A percentile compares a stretch with the other conserved stretches of the same genome.
These are phyloP conservation scores for Tympanoctomys barrerae DNA, from an alignment of 2,797 vertebrate genomes.

Conservation along the genomic window DNA sequence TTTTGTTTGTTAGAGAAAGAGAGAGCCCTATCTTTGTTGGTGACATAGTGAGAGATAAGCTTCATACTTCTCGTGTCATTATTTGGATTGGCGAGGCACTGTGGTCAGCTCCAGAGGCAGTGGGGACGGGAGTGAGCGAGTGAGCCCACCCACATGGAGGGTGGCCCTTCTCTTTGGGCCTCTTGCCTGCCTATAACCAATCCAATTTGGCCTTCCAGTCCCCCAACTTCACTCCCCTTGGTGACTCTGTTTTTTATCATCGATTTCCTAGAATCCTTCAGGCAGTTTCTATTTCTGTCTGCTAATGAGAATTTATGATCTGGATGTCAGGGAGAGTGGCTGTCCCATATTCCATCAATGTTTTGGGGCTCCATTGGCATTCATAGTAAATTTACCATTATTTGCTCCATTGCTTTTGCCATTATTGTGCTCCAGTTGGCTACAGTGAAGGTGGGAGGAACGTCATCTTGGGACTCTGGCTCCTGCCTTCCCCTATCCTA, in stretches of 20 bases:
- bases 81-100: background rate
- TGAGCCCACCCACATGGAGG: background rate
- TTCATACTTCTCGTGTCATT: background rate
- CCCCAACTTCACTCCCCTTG: background rate
- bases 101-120: background rate
- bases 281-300: background rate
- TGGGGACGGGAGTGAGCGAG: background rate
- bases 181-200: background rate
- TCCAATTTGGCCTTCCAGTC: background rate
- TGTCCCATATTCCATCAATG: background rate
- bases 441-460: background rate
- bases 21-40: background rate
- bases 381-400: background rate
- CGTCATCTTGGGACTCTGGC: background rate
- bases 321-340: background rate
- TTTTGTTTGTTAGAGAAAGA: background rate
- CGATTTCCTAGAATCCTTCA: background rate
- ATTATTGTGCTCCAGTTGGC: background rate
- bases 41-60: background rate
- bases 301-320: constrained; percentile 3
- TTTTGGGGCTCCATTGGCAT: background rate
- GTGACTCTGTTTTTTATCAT: background rate
- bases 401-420: background rate
- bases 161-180: background rate
- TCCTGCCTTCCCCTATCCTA: background rate